Percentiles rank a stretch among this genome's conserved stretches.
Evolutionary conservation across 2,113 vertebrate genomes (phyloP).

Genomic region (Crotalus helleri): DNA sequence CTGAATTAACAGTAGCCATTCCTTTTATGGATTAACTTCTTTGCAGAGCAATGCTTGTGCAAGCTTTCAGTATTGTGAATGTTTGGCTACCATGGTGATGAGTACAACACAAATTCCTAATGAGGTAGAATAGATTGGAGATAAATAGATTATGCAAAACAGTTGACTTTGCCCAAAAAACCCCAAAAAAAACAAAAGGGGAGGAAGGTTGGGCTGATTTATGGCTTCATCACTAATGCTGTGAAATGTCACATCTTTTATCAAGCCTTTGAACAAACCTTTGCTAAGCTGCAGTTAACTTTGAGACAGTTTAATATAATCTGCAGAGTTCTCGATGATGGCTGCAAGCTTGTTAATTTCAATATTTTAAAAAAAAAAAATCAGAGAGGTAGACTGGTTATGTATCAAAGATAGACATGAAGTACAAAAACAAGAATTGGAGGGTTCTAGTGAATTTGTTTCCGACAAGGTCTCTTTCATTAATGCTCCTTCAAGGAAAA

Average conservation of each 20-base stretch:
- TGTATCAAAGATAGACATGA: not conserved
- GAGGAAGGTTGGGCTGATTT: not conserved
- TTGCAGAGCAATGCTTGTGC: conserved; percentile 28
- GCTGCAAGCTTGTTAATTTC: not conserved
- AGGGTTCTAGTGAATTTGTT: not conserved
- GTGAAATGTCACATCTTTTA: not conserved
- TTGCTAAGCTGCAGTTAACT: not conserved
- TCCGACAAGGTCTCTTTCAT: not conserved
- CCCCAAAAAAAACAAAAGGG: too few relatives aligned
- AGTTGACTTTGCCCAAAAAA: conserved; percentile 3
- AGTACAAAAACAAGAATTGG: not conserved
- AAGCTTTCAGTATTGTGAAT: conserved; percentile 1
- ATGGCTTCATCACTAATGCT: not conserved
- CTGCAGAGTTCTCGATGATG: not conserved
- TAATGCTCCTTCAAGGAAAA: not conserved
- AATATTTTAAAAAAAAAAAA: not conserved
- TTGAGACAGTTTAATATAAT: not conserved
- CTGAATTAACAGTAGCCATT: conserved; percentile 1
- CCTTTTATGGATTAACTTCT: not conserved
- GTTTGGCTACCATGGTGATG: conserved; percentile 15
- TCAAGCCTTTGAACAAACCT: not conserved
- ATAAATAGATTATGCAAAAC: conserved; percentile 21
- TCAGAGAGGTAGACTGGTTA: not conserved
- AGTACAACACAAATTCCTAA: conserved; percentile 22
- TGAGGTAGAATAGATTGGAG: conserved; percentile 8